These are phyloP conservation scores for Xiphophorus birchmanni DNA, from an alignment of 2,797 vertebrate genomes.

Conservation along the genomic window DNA sequence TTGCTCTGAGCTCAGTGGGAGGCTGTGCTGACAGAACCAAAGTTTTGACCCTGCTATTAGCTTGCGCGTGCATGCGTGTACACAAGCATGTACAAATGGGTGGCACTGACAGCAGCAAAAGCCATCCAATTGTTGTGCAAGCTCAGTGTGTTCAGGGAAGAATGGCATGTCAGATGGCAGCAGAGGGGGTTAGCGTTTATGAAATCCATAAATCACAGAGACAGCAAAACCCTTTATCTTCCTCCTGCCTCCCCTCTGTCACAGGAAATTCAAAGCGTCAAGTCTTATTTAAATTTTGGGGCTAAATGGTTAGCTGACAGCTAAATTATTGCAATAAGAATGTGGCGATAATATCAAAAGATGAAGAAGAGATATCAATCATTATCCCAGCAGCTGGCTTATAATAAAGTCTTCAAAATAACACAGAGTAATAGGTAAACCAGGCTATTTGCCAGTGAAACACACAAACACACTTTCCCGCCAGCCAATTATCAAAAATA, in stretches of 20 bases:
- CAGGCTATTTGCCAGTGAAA: constrained; percentile 33
- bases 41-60: constrained; percentile 65
- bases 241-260: constrained; percentile 45
- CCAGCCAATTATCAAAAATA: constrained; percentile 68
- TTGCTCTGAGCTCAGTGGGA: constrained; percentile 62
- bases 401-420: constrained; percentile 74
- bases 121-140: constrained; percentile 66
- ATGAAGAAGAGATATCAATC: constrained; percentile 62
- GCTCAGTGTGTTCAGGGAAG: constrained; percentile 66
- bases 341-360: constrained; percentile 68
- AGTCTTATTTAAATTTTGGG: constrained; percentile 57
- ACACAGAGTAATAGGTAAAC: constrained; percentile 58
- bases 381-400: constrained; percentile 63
- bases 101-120: constrained; percentile 62
- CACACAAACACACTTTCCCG: constrained; percentile 44
- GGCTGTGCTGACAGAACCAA: constrained; percentile 63
- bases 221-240: constrained; percentile 71
- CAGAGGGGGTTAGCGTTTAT: constrained; percentile 80
- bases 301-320: constrained; percentile 73
- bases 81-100: constrained; percentile 22
- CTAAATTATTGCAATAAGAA: constrained; percentile 74
- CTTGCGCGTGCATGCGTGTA: constrained; percentile 14
- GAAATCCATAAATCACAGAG: constrained; percentile 85
- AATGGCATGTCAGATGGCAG: constrained; percentile 79
- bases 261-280: constrained; percentile 75